A percentile compares a stretch with the other conserved stretches of the same genome.
phyloP scores from a whole-genome alignment of 2,797 vertebrate species.

The Coccyzus lansbergi region DNA sequence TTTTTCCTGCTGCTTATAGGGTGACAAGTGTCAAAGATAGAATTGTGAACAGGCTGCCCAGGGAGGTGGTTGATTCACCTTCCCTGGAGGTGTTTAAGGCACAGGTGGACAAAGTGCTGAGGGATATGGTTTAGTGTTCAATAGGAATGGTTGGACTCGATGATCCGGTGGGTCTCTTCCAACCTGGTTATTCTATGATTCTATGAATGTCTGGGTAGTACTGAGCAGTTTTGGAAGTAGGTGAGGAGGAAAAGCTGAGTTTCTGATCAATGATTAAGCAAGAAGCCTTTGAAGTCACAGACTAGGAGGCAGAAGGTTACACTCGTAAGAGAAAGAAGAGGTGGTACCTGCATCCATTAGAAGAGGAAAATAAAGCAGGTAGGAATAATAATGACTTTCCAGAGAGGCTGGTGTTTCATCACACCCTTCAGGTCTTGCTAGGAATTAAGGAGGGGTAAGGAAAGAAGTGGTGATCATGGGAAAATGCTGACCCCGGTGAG shows the following conservation, averaged over 20 bases:
- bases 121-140: no score
- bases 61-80: no score
- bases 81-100: no score
- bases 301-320: background rate
- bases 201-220: background rate
- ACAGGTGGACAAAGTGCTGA: no score
- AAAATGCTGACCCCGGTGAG: background rate
- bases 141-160: no score
- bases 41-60: no score
- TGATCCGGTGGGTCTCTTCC: no score
- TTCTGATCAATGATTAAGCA: background rate
- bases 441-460: background rate
- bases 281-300: background rate
- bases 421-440: background rate
- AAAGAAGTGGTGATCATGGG: background rate
- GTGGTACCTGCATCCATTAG: background rate
- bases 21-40: background rate
- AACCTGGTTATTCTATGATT: no score
- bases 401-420: background rate
- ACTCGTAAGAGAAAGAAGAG: background rate
- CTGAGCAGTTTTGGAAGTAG: background rate
- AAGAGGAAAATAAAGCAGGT: background rate
- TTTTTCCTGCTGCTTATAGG: background rate
- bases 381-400: background rate
- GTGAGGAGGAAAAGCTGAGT: background rate